Conservation (phyloP, 2,113 vertebrate species). For the Astatotilapia flaviijosephi region DNA sequence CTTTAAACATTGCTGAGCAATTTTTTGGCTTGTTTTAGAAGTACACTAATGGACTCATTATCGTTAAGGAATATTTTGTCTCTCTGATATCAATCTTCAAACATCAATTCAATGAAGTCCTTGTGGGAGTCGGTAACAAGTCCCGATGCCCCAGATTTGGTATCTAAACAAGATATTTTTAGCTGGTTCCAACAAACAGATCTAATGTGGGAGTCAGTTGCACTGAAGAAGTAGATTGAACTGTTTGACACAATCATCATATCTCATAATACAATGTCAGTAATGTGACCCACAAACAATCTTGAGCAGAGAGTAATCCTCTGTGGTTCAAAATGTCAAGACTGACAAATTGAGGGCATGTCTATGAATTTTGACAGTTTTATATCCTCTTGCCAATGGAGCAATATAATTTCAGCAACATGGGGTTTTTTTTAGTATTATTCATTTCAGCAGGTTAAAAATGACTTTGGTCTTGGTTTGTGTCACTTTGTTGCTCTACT, state of each 20-base stretch:
- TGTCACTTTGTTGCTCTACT: background rate
- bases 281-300: background rate
- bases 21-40: background rate
- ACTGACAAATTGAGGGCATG: background rate
- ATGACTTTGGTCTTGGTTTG: background rate
- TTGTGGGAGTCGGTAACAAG: constrained; percentile 18
- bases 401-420: background rate
- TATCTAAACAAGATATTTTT: constrained; percentile 50
- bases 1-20: background rate
- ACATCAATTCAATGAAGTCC: background rate
- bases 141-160: constrained; percentile 29
- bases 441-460: background rate
- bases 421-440: background rate
- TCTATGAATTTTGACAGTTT: background rate
- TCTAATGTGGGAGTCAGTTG: background rate
- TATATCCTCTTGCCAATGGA: background rate
- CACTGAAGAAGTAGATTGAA: background rate
- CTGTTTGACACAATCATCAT: background rate
- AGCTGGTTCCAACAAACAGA: background rate
- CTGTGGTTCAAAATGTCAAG: background rate
- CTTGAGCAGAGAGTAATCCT: background rate
- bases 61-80: background rate
- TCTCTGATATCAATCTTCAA: constrained; percentile 14
- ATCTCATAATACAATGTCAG: background rate
- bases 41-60: background rate